Conservation (phyloP, 2,113 vertebrate species). For the Scophthalmus maximus region DNA sequence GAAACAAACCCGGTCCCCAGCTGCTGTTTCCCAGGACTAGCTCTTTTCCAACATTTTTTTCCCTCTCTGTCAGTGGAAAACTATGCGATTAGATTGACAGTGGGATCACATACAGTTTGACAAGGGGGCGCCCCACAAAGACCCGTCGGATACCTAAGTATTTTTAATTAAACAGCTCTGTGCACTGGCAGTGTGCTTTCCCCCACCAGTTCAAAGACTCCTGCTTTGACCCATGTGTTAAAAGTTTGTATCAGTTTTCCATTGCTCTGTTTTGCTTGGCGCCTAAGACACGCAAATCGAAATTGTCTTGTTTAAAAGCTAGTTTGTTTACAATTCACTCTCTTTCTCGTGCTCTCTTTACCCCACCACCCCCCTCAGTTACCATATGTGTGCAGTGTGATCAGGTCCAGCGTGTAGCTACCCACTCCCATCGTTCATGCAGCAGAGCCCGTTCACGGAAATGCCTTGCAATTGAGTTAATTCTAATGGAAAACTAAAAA, state of each 20-base stretch:
- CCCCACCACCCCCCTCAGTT: slow-evolving; percentile 25
- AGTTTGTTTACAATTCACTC: slow-evolving; percentile 84
- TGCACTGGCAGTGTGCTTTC: slow-evolving; percentile 64
- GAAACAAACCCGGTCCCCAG: slow-evolving; percentile 49
- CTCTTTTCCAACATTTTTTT: slow-evolving; percentile 42
- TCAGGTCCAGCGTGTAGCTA: slow-evolving; percentile 60
- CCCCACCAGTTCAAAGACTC: slow-evolving; percentile 78
- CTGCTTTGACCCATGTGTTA: slow-evolving; percentile 83
- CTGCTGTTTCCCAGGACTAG: slow-evolving; percentile 55
- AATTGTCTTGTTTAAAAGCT: slow-evolving; percentile 86
- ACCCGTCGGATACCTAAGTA: slow-evolving; percentile 78
- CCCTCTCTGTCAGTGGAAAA: slow-evolving; percentile 68
- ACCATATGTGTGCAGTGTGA: slow-evolving; percentile 67
- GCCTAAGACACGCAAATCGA: slow-evolving; percentile 69
- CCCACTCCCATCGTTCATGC: slow-evolving; percentile 13
- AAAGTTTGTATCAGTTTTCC: slow-evolving; percentile 85
- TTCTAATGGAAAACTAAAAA: not conserved
- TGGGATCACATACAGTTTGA: slow-evolving; percentile 78
- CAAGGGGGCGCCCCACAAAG: slow-evolving; percentile 68
- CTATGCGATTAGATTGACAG: slow-evolving; percentile 80
- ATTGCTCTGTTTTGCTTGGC: slow-evolving; percentile 84
- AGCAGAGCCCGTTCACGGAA: slow-evolving; percentile 42
- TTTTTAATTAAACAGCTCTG: slow-evolving; percentile 84
- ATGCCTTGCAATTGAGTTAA: slow-evolving; percentile 31
- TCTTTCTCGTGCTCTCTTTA: slow-evolving; percentile 49